Evolutionary conservation across 37 sponge, comb jelly and placozoan genomes (phyloP).

Genomic region (Spongilla lacustris): DNA sequence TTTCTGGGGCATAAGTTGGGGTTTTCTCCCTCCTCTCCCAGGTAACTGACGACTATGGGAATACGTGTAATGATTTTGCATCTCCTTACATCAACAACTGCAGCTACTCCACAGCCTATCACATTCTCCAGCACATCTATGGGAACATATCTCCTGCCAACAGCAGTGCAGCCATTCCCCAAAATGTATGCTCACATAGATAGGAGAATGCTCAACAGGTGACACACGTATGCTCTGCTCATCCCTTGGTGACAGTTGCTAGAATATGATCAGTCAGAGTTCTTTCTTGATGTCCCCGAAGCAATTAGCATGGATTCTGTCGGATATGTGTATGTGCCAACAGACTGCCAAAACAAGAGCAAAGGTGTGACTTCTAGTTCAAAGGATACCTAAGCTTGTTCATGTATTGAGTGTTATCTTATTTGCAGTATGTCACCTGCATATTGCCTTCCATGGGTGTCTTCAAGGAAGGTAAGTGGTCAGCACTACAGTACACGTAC

Average conservation of each 20-base stretch:
- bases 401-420: background rate
- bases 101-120: conserved; percentile 57
- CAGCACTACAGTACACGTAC: background rate
- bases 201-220: background rate
- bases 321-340: conserved; percentile 86
- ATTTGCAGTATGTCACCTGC: conserved; percentile 57
- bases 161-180: conserved; percentile 14
- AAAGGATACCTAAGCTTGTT: background rate
- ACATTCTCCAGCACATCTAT: conserved; percentile 75
- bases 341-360: conserved; percentile 49
- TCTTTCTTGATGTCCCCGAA: conserved; percentile 41
- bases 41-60: conserved; percentile 78
- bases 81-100: conserved; percentile 86
- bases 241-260: conserved; percentile 41
- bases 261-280: conserved; percentile 78
- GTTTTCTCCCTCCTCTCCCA: background rate
- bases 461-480: conserved; percentile 69
- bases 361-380: background rate
- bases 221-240: too few species aligned
- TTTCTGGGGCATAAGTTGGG: too few species aligned
- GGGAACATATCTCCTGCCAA: conserved; percentile 59
- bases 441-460: conserved; percentile 86
- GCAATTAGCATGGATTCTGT: conserved; percentile 63
- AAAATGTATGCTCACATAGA: conserved; percentile 37
- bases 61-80: conserved; percentile 31